These are phyloP conservation scores for Pterostichus niger DNA, from an alignment of 2,888 invertebrate genomes.

Conservation along the genomic window DNA sequence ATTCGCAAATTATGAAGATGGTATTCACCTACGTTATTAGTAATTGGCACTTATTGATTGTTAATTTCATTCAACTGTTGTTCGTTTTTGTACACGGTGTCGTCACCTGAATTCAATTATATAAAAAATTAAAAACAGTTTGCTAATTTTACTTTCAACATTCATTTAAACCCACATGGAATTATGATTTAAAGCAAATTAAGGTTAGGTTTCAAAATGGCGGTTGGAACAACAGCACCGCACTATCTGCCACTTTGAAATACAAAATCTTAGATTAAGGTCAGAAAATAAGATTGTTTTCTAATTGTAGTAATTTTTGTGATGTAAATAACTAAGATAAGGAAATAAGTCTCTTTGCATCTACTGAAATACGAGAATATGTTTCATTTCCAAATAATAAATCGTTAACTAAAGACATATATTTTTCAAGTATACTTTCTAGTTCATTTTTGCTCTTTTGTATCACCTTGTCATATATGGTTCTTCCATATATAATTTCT, in stretches of 20 bases:
- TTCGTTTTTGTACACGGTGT: conserved; percentile 14
- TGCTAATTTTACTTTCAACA: conserved; percentile 54
- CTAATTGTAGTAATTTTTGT: conserved; percentile 33
- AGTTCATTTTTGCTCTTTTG: conserved; percentile 8
- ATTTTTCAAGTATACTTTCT: conserved; percentile 15
- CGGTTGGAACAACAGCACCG: not conserved
- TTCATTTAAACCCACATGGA: conserved; percentile 35
- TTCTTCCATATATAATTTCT: not conserved
- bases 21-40: not conserved
- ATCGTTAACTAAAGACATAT: conserved; percentile 11
- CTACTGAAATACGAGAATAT: conserved; percentile 25
- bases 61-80: conserved; percentile 43
- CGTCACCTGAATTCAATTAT: conserved; percentile 40
- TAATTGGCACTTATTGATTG: conserved; percentile 3
- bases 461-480: not conserved
- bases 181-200: conserved; percentile 50
- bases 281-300: conserved; percentile 33
- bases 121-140: conserved; percentile 48
- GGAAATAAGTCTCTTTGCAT: conserved; percentile 29
- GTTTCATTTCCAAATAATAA: conserved; percentile 37
- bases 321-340: conserved; percentile 26
- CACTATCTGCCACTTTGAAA: conserved; percentile 15
- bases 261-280: conserved; percentile 34
- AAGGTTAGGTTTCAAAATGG: conserved; percentile 26
- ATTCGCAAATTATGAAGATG: not conserved